Conservation (phyloP, 2,113 vertebrate genomes). For the Bos javanicus region DNA sequence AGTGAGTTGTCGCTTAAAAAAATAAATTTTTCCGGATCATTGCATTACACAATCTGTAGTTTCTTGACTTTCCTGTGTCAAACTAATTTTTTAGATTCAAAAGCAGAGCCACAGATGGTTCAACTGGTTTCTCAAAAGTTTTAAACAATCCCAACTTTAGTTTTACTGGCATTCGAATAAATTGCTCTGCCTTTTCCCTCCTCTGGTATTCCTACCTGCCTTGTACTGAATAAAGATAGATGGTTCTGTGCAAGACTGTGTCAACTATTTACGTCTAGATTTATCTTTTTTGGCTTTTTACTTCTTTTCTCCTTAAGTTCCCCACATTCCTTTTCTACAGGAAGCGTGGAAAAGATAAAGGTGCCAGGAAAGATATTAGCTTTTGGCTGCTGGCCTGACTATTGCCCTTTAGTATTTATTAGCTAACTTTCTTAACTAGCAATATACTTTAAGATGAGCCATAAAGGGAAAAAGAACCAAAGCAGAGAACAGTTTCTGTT, state of each 20-base stretch:
- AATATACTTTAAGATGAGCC: neutral
- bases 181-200: neutral
- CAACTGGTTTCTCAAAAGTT: neutral
- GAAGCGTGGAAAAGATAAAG: conserved; percentile 40
- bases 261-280: neutral
- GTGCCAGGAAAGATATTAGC: neutral
- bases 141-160: neutral
- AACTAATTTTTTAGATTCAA: neutral
- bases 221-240: neutral
- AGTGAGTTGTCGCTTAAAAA: neutral
- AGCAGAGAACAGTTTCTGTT: neutral
- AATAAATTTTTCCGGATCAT: neutral
- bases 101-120: neutral
- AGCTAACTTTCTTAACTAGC: neutral
- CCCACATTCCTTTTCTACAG: conserved; percentile 27
- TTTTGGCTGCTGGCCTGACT: neutral
- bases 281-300: conserved; percentile 34
- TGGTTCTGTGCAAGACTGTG: neutral
- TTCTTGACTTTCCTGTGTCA: neutral
- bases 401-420: neutral
- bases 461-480: neutral
- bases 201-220: neutral
- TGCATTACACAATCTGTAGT: neutral
- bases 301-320: neutral
- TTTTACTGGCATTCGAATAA: neutral